phyloP scores from a whole-genome alignment of 92 coral and sea anemone genomes.

The Porites rus region DNA sequence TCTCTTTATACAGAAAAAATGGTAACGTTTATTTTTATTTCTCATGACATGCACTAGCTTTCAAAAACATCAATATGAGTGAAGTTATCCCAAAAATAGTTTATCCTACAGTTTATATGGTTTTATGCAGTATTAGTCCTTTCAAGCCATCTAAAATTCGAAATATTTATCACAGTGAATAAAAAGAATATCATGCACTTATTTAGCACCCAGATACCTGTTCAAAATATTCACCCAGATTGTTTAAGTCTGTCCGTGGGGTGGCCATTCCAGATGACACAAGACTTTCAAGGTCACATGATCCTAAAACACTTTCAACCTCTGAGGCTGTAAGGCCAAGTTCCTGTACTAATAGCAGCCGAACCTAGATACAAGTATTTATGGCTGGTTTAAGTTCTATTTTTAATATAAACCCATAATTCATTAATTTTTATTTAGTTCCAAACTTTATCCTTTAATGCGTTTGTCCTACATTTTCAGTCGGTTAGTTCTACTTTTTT shows the following conservation, averaged over 20 bases:
- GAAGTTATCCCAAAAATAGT: background rate
- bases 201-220: slow-evolving; percentile 16
- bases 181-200: background rate
- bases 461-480: too few relatives aligned
- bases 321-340: slow-evolving; percentile 81
- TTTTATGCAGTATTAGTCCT: background rate
- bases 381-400: background rate
- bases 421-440: too few relatives aligned
- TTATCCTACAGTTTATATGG: background rate
- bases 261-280: slow-evolving; percentile 44
- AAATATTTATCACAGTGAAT: background rate
- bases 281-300: slow-evolving; percentile 50
- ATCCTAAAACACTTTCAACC: slow-evolving; percentile 75
- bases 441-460: too few relatives aligned
- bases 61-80: background rate
- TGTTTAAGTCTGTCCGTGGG: slow-evolving; percentile 36
- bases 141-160: background rate
- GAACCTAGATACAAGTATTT: slow-evolving; percentile 58
- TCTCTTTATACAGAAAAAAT: too few relatives aligned
- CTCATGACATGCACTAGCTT: background rate
- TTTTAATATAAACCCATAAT: too few relatives aligned
- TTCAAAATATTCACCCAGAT: slow-evolving; percentile 39
- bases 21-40: too few relatives aligned
- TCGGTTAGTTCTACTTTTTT: too few relatives aligned
- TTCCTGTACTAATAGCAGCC: slow-evolving; percentile 81